Base-by-base conservation (phyloP, 30 jellyfish, hydroid and myxozoan genomes). In the Hydractinia echinata region DNA sequence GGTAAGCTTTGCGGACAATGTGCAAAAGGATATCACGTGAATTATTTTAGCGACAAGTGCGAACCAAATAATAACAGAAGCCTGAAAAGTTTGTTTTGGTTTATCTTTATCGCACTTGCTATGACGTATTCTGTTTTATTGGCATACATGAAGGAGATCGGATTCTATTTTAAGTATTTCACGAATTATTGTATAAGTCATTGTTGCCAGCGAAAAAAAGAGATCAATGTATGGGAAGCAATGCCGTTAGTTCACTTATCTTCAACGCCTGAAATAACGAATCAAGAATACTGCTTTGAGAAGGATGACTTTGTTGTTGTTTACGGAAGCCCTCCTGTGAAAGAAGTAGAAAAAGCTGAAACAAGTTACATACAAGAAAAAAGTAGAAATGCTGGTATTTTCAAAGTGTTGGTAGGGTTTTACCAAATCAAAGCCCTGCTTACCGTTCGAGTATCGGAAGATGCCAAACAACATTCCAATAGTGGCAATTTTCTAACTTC, bases 1-100 rank as follows among this genome's bases (percentile, higher is more conserved):
- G 74, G 74, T 7, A 64, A 64, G 39, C 74, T 64, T 64, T 64
- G 74, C 74, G 74, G 74, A 64, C 19, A 64, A 64, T 64, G 74
- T 51, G 4, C 0, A n/a, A 51, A 64, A 6, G 74, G 74, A 7
- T 64, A 64, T 13, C 39, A 6, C 18, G 18, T 64, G 51, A 64
- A 64, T 51, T 64, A 64, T 64, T 64, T 64, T 13, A 51, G 74
- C 10, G 19, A n/a, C 4, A 44, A 64, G 16, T 64, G 74, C 18
- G 19, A n/a, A 64, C 74, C 9, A 6, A 64, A 64, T 13, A 13
- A 64, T 6, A 64, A 6, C 39, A n/a, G 74, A 7, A 64, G 18
- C 7, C 74, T 6, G 10, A 44, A 51, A 13, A 4, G 19, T 51
- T 64, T 44, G 74, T 64, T 64, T 13, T 64, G 74, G 74, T 7